Base-by-base conservation (phyloP, 2,797 vertebrate species). In the Phoxinus dragarum region DNA sequence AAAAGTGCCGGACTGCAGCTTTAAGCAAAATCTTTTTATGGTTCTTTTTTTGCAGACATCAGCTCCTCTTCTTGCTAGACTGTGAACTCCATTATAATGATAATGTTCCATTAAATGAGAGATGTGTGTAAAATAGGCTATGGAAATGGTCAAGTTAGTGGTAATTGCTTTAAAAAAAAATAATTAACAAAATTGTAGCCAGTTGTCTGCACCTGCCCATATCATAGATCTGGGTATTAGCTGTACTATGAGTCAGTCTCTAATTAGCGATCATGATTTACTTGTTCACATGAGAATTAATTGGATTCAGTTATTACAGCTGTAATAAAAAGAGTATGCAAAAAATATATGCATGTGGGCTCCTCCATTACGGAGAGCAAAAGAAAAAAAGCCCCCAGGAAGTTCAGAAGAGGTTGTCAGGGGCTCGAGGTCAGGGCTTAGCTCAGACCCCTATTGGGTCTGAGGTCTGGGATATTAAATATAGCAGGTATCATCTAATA, bases 281-380 rank as follows among this genome's bases (percentile, higher is more conserved):
- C 64, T 84, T 80, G 42, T 36, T 77, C 69, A 52, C 54, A 84
- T 81, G 76, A 67, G 31, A 79, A 64, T 38, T 69, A 59, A 82
- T n/a, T 66, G 71, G 38, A 69, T 76, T 71, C 47, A 67, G 42
- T 59, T 66, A 21, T 31, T 19, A 31, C 11, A 27, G 6, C 3
- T 12, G 5, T 14, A 77, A 69, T 27, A 52, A 52, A 52, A 16
- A 47, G 10, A 44, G 2, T 44, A 44, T 11, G 42, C 42, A 47
- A 56, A 49, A 68, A 27, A 61, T n/a, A 6, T 40, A 49, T 42
- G 19, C 17, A 36, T 21, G 31, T 36, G 47, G 17, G 47, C 19
- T 66, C 5, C 21, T 49, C n/a, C n/a, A 19, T 49, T 27, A 27
- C 17, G 6, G 14, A 10, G 7, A 21, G 17, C 14, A n/a, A 21